A percentile compares a stretch with the other conserved stretches of the same genome.
Evolutionary conservation across 1,140 invertebrate species (phyloP).

Genomic region (Steinernema feltiae): DNA sequence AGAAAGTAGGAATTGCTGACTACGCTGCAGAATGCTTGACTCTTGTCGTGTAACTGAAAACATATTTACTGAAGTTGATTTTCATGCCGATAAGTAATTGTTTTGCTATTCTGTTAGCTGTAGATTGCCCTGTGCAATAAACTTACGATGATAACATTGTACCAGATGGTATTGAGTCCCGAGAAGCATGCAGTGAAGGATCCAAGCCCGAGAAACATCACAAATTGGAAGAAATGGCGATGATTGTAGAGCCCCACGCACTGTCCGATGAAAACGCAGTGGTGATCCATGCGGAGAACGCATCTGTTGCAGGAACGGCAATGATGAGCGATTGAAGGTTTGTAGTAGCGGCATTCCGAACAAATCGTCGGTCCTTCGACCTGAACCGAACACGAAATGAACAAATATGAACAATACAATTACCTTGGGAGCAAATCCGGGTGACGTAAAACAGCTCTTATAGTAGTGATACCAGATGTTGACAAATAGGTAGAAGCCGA

Average conservation of each 20-base stretch:
- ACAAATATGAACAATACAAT: neutral
- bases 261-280: constrained; percentile 88
- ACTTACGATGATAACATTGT: neutral
- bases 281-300: constrained; percentile 83
- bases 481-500: neutral
- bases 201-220: constrained; percentile 11
- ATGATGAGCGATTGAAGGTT: constrained; percentile 70
- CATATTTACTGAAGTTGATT: too few relatives aligned
- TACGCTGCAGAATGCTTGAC: neutral
- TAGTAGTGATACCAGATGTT: neutral
- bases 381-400: neutral
- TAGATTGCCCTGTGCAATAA: neutral
- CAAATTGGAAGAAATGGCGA: constrained; percentile 36
- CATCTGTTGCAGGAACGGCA: constrained; percentile 83
- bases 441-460: neutral
- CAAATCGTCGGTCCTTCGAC: neutral
- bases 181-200: neutral
- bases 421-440: neutral
- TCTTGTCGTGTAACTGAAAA: neutral
- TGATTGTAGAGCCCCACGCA: constrained; percentile 68
- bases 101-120: too few relatives aligned
- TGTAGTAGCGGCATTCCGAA: neutral
- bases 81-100: too few relatives aligned
- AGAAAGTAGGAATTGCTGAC: neutral
- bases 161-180: neutral